Percentiles rank a stretch among this genome's conserved stretches.
These are phyloP conservation scores for Chesias legatella DNA, from an alignment of 2,888 invertebrate species.

Conservation along the genomic window DNA sequence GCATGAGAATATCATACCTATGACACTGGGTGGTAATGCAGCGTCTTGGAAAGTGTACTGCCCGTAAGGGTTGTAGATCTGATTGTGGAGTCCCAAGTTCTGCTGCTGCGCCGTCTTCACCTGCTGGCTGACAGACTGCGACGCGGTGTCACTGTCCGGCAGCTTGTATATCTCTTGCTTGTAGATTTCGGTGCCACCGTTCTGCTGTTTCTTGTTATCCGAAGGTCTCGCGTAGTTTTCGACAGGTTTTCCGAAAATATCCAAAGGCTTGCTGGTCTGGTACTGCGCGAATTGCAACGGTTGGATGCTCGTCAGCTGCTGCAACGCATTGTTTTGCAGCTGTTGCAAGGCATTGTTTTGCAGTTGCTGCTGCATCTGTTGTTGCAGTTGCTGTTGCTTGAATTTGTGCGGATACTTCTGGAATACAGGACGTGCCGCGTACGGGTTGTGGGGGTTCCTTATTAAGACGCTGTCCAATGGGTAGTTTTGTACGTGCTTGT, in stretches of 20 bases:
- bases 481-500: conserved; percentile 67
- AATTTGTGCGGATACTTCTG: conserved; percentile 60
- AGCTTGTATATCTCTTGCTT: conserved; percentile 70
- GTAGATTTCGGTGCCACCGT: conserved; percentile 50
- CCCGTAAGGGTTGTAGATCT: conserved; percentile 48
- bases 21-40: conserved; percentile 59
- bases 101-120: conserved; percentile 73
- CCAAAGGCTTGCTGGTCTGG: conserved; percentile 54
- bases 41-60: conserved; percentile 64
- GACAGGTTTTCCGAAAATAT: conserved; percentile 57
- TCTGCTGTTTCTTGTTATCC: conserved; percentile 43
- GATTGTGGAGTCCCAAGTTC: conserved; percentile 39
- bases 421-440: conserved; percentile 56
- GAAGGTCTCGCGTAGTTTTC: conserved; percentile 55
- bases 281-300: conserved; percentile 65
- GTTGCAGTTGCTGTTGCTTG: conserved; percentile 54
- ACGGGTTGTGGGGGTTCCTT: conserved; percentile 65
- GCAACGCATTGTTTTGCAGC: conserved; percentile 52
- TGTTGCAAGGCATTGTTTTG: conserved; percentile 48
- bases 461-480: conserved; percentile 61
- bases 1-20: conserved; percentile 51
- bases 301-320: conserved; percentile 63
- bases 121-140: conserved; percentile 58
- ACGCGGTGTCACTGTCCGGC: conserved; percentile 60
- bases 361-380: conserved; percentile 60